Evolutionary conservation across 2,888 invertebrate genomes (phyloP), one percentile per base, ranked within the genome.

Genomic region (Pristionchus mayeri): DNA sequence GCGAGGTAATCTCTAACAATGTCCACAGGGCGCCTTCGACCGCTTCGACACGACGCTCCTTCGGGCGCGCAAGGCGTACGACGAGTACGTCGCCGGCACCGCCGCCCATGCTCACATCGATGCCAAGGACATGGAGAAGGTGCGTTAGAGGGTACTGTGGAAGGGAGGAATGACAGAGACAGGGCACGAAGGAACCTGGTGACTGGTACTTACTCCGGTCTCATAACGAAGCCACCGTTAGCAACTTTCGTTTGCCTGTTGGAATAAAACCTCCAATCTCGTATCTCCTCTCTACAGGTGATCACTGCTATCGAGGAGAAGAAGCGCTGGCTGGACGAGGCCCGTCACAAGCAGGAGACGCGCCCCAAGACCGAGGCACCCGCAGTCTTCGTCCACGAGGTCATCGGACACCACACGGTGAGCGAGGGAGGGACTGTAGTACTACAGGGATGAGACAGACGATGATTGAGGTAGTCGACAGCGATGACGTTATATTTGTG

Each of bases 291-390:
- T 21, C 24, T 11, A 9, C 84, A 87, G 87, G 87, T 90, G 85
- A 94, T 95, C 63, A 95, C 95, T 86, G 94, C 95, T 3, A 94
- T 96, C 54, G 95, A 95, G 86, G 95, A 95, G 91, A 95, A 96
- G 86, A 95, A 95, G 90, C 95, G 95, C 87, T 98, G 97, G 97
- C 94, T 97, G 85, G 97, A 98, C 90, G 95, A 95, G 86, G 95
- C 96, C 88, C 95, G 96, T 86, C 94, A 95, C 85, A 94, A 95
- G 88, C 95, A 96, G 85, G 88, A 90, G 30, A 86, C 85, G 13
- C 86, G 88, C 16, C 76, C 88, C 21, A 89, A 88, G 71, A 87
- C 89, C 57, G 88, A 92, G 60, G 50, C 91, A 50, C 88, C 93
- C 37, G 85, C 89, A 34, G 88, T 89, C 63, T 88, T 91, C 88